Conservation (phyloP, 2,888 invertebrate species). For the Xiphydria camelus region DNA sequence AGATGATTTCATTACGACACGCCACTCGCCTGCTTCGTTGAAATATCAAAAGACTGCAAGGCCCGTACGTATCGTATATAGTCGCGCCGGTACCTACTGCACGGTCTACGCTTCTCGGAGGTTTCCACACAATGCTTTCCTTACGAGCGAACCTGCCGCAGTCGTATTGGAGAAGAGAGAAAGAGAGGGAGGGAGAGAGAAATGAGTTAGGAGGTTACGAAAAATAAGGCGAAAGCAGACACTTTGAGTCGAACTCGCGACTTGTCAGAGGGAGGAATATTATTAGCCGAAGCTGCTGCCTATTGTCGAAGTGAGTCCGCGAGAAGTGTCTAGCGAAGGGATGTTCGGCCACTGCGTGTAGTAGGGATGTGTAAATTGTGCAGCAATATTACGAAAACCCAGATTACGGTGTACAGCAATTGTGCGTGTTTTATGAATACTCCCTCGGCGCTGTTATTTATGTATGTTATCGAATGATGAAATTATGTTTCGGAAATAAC, state of each 20-base stretch:
- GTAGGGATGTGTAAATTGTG: too few species aligned
- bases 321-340: slow-evolving; percentile 28
- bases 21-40: slow-evolving; percentile 53
- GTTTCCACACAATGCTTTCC: slow-evolving; percentile 43
- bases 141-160: slow-evolving; percentile 19
- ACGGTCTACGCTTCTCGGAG: slow-evolving; percentile 16
- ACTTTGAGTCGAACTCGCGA: slow-evolving; percentile 14
- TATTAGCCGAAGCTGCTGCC: slow-evolving; percentile 51
- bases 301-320: slow-evolving; percentile 46
- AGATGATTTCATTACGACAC: slow-evolving; percentile 57
- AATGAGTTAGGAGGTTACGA: slow-evolving; percentile 13
- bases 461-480: too few species aligned
- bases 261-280: slow-evolving; percentile 42
- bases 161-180: not conserved
- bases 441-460: too few species aligned
- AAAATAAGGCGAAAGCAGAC: slow-evolving; percentile 19
- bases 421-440: too few species aligned
- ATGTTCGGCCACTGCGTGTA: slow-evolving; percentile 6
- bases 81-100: slow-evolving; percentile 12
- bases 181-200: slow-evolving; percentile 13
- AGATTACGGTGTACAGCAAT: too few species aligned
- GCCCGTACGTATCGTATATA: slow-evolving; percentile 3
- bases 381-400: too few species aligned
- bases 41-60: slow-evolving; percentile 55
- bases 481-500: too few species aligned